These are phyloP conservation scores for Eupithecia abbreviata DNA, from an alignment of 2,888 invertebrate species.

Conservation along the genomic window DNA sequence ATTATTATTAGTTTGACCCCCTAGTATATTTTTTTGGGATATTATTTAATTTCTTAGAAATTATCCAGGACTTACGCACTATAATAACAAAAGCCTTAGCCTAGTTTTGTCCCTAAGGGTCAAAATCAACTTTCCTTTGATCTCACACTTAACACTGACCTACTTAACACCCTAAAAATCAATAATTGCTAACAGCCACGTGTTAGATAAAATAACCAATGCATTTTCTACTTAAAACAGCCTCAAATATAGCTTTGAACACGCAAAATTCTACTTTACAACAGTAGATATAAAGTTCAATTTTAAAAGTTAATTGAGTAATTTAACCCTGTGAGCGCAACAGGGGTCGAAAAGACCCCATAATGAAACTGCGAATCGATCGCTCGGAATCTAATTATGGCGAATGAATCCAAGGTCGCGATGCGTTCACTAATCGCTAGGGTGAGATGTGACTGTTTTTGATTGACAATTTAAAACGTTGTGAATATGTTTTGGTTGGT, in stretches of 20 bases:
- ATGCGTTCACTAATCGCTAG: constrained; percentile 40
- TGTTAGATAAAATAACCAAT: constrained; percentile 29
- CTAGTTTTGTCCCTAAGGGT: background rate
- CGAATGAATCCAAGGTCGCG: constrained; percentile 71
- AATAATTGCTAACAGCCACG: constrained; percentile 33
- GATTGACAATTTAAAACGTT: background rate
- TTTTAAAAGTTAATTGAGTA: constrained; percentile 41
- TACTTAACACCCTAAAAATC: constrained; percentile 48
- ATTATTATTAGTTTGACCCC: too few species aligned
- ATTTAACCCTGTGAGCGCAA: constrained; percentile 57
- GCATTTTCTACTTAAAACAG: constrained; percentile 29
- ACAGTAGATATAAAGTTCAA: constrained; percentile 35
- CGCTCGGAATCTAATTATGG: constrained; percentile 73
- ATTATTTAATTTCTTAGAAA: too few species aligned
- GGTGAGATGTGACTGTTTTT: constrained; percentile 18
- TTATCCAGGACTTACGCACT: too few species aligned
- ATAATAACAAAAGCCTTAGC: background rate
- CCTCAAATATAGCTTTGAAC: constrained; percentile 22
- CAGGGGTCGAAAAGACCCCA: constrained; percentile 63
- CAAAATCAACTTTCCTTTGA: constrained; percentile 20
- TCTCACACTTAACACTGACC: constrained; percentile 47
- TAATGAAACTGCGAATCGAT: constrained; percentile 72
- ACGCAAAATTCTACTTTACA: constrained; percentile 25
- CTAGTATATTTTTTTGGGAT: too few species aligned
- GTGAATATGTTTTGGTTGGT: background rate